Base-by-base conservation (phyloP, 2,113 vertebrate species). In the Eretmochelys imbricata region DNA sequence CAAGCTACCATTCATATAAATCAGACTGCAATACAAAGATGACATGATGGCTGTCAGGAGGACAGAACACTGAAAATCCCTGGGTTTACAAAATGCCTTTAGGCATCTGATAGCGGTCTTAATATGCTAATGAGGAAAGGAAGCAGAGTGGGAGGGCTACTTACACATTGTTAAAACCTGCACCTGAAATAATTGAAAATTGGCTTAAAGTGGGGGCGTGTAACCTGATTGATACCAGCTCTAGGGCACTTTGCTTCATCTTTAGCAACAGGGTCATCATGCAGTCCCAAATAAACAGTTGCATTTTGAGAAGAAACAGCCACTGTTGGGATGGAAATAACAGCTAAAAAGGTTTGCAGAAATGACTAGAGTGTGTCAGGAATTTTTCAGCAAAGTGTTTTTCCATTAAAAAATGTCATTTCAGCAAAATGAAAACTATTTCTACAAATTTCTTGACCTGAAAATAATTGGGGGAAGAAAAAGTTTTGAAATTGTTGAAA, bases 171-270 rank as follows among this genome's bases (percentile, higher is more conserved):
- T 90, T 96, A 96, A 97, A 97, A 97, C 96, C 96, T 97, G 97
- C 96, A 97, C 96, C 96, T 97, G 97, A 97, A 97, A 96, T 97
- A 97, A 97, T 90, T 95, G 94, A 85, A 95, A 95, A 96, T 95
- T 91, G 94, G 88, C 88, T 95, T 82, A 92, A 72, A 72, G 0
- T 93, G 50, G 69, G 24, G 81, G 88, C 89, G 82, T 4, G 79
- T 88, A 93, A 95, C 95, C 57, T 85, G 84, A 86, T 88, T 95
- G 88, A 95, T 96, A 93, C 84, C 85, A 94, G 95, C 94, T 97
- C 85, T 93, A 89, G 93, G 90, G 87, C 8, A 19, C 83, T 82
- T 87, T 83, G 93, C 53, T 94, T 96, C 96, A 84, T 93, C 93
- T 94, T 78, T 90, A 81, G 78, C 89, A 93, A 62, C 79, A 80